Evolutionary conservation across 2,888 invertebrate species (phyloP), one percentile per base, ranked within the genome.

Genomic region (Polydrusus pterygomalis): DNA sequence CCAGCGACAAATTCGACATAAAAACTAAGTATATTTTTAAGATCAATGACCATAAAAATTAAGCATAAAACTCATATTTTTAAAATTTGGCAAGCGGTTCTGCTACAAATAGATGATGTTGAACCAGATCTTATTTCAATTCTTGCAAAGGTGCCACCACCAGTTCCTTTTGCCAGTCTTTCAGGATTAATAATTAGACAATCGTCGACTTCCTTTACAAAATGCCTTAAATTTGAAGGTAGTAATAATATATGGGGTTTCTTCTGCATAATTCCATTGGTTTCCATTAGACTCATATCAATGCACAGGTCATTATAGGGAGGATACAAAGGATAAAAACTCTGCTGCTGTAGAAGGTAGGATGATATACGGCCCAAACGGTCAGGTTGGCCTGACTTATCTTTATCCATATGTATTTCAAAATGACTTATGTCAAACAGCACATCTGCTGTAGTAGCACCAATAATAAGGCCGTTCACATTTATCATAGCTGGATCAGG

Each of bases 111-210:
- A 30, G 80, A 80, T 11, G 54, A 71, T 7, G 77, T 80, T 20
- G 25, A n/a, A 25, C 82, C 82, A 25, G 82, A 75, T 51, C 70
- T 70, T 17, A 96, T 86, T 70, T 91, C 89, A 0, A 96, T 85
- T 30, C 93, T 90, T 0, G 93, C 93, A 88, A 93, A 97, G 0
- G 94, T 94, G 58, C 96, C 96, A 5, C 94, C 94, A 30, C 90
- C 91, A 11, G 89, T 87, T 38, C 93, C 94, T 86, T 96, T 96
- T 0, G 93, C 90, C 69, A 97, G 85, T 75, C 93, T 91, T 81
- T 96, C 97, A 0, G 97, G 97, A 89, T 98, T 98, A 18, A 97
- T 89, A 11, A 95, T 93, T 38, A 96, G 88, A 81, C 94, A 94
- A 0, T 93, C 94, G 81, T 93, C 91, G 18, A 96, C 91, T 80